Evolutionary conservation across 2,113 vertebrate genomes (phyloP).

Genomic region (Thamnaconus septentrionalis): DNA sequence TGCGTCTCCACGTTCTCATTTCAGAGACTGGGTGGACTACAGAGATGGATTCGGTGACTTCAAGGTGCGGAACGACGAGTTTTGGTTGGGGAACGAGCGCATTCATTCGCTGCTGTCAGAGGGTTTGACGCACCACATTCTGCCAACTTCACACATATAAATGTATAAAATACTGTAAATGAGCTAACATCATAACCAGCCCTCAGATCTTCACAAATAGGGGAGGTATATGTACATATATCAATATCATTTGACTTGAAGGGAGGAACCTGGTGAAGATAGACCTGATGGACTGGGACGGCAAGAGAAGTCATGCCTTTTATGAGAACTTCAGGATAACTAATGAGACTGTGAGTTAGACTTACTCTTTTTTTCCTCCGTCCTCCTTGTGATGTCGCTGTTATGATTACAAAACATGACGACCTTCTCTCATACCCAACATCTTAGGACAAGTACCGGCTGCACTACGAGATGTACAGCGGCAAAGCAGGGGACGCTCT

Average conservation of each 20-base stretch:
- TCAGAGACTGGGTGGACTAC: conserved; percentile 88
- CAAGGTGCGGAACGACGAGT: conserved; percentile 85
- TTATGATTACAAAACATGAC: not conserved
- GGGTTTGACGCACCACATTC: conserved; percentile 62
- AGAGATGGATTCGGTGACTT: conserved; percentile 87
- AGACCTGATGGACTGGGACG: conserved; percentile 88
- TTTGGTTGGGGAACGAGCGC: conserved; percentile 89
- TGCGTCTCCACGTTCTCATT: conserved; percentile 17
- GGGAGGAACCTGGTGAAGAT: conserved; percentile 83
- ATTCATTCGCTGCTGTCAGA: conserved; percentile 79
- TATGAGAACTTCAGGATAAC: conserved; percentile 85
- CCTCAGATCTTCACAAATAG: no score
- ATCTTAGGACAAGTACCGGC: conserved; percentile 83
- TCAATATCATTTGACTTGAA: conserved; percentile 42
- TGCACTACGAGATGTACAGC: conserved; percentile 82
- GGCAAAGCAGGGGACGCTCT: conserved; percentile 85
- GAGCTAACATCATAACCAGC: no score
- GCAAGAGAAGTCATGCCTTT: conserved; percentile 77
- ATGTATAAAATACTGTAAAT: no score
- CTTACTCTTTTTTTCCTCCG: not conserved
- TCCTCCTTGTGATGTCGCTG: not conserved
- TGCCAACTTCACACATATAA: no score
- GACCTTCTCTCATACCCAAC: not conserved
- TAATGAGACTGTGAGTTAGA: conserved; percentile 75
- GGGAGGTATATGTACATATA: no score